Base-by-base conservation (phyloP, 1,140 invertebrate species). In the Drosophila sturtevanti region DNA sequence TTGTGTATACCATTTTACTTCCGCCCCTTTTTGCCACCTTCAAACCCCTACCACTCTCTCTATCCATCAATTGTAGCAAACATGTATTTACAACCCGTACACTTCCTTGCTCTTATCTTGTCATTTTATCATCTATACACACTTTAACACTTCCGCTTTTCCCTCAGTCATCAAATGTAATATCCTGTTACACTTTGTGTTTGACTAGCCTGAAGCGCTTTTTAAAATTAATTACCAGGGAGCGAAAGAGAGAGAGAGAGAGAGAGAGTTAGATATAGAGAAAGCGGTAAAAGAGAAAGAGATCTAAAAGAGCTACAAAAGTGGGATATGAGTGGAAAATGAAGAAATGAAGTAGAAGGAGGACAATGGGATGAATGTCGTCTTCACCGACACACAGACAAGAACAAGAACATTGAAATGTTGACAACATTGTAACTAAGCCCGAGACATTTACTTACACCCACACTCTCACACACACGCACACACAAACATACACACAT, bases 111-210 rank as follows among this genome's bases (percentile, higher is more conserved):
- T 72, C 37, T 68, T 70, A 74, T 75, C 62, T 62, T 67, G 73
- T 67, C 68, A 78, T 68, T 86, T 58, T 81, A 87, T 87, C 79
- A 67, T 69, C 74, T 79, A 56, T 77, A 86, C 82, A 87, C 79
- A 79, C 79, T 86, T 87, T 82, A 87, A 87, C 82, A 86, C 82
- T 86, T 86, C 82, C 82, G 82, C 65, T 82, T 48, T 48, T 77
- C 72, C 72, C 72, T 61, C 76, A 89, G 79, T 82, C 79, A 74
- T 86, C 81, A 86, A 89, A 89, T 89, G 84, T 87, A 87, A 87
- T 87, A 87, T 89, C 84, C 82, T 87, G 82, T 87, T 87, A 82
- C 79, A 87, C 84, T 82, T 87, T 87, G 82, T 79, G 82, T 82
- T 87, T 89, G 84, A 82, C 84, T 87, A 72, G 75, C 82, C 82